phyloP scores from a whole-genome alignment of 2,888 invertebrate species.

The Plemyria rubiginata region DNA sequence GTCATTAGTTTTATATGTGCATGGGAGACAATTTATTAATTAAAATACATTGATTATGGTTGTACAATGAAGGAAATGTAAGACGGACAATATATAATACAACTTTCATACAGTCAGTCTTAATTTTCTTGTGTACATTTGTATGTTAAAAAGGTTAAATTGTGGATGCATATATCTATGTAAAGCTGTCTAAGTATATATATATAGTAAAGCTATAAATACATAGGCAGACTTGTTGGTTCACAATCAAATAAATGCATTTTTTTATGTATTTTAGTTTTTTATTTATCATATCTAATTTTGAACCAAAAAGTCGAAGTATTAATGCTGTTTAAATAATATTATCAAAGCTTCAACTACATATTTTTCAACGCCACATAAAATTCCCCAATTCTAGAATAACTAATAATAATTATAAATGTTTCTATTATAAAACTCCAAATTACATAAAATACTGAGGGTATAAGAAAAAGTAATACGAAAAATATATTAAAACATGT shows the following conservation, averaged over 20 bases:
- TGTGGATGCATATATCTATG: constrained; percentile 64
- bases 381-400: background rate
- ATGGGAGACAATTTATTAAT: constrained; percentile 74
- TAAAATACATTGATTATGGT: constrained; percentile 58
- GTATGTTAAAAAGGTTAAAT: constrained; percentile 59
- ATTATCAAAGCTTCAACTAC: constrained; percentile 30
- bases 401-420: too few relatives aligned
- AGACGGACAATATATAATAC: constrained; percentile 45
- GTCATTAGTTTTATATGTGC: constrained; percentile 84
- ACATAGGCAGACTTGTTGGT: constrained; percentile 22
- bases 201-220: constrained; percentile 47
- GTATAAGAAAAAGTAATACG: too few relatives aligned
- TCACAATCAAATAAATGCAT: constrained; percentile 18
- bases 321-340: constrained; percentile 20
- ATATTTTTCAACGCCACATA: too few relatives aligned
- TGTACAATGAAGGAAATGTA: constrained; percentile 60
- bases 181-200: constrained; percentile 48
- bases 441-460: too few relatives aligned
- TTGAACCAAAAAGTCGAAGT: constrained; percentile 29
- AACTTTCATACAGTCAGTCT: constrained; percentile 35
- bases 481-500: too few relatives aligned
- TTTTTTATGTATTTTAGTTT: background rate
- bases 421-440: too few relatives aligned
- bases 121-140: constrained; percentile 54
- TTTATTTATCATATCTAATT: constrained; percentile 16